Evolutionary conservation across 2,113 vertebrate species (phyloP).

Genomic region (Chiloscyllium plagiosum): DNA sequence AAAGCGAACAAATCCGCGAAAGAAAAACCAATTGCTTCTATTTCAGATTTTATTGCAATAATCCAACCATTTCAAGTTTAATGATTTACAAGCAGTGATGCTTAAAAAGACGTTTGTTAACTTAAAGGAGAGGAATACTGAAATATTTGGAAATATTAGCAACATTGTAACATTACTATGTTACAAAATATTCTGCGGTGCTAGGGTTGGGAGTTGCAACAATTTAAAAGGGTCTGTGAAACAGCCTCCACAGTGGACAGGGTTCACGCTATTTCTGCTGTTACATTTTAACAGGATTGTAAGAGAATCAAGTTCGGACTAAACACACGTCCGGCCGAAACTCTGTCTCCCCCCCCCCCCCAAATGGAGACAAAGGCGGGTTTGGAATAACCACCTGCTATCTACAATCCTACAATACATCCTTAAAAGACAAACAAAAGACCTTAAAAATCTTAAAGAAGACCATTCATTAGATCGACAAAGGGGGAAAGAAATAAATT

Average conservation of each 20-base stretch:
- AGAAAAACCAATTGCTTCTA: neutral
- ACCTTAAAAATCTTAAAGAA: constrained; percentile 78
- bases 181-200: neutral
- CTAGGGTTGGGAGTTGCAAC: neutral
- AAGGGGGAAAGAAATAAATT: constrained; percentile 88
- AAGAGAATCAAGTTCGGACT: neutral
- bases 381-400: constrained; percentile 83
- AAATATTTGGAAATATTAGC: constrained; percentile 13
- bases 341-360: constrained; percentile 40
- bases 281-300: constrained; percentile 36
- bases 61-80: neutral
- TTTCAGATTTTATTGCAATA: neutral
- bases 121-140: neutral
- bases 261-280: neutral
- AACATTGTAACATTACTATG: neutral
- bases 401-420: constrained; percentile 70
- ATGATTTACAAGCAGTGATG: neutral
- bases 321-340: constrained; percentile 29
- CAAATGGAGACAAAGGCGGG: constrained; percentile 63
- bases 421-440: constrained; percentile 82
- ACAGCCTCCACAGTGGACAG: neutral
- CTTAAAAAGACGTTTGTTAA: neutral
- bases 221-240: constrained; percentile 18
- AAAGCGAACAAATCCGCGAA: neutral
- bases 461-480: constrained; percentile 86